Percentiles rank a stretch among this genome's conserved stretches.
These are phyloP conservation scores for Semaprochilodus insignis DNA, from an alignment of 2,797 vertebrate species.

Conservation along the genomic window DNA sequence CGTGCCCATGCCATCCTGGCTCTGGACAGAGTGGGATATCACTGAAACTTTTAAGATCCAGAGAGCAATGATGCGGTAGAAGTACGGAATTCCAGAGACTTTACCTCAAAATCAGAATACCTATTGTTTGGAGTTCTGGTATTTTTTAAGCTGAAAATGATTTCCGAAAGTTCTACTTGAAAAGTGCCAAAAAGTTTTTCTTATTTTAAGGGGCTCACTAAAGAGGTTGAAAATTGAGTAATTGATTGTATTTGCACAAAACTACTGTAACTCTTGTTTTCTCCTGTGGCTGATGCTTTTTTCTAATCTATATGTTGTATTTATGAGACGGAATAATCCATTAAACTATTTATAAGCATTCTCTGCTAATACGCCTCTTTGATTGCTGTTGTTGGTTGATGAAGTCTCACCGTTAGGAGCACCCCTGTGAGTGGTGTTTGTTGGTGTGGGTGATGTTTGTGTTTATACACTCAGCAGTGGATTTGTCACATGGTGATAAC, in stretches of 20 bases:
- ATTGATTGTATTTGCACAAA: constrained; percentile 83
- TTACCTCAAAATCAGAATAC: constrained; percentile 59
- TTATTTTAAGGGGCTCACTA: constrained; percentile 66
- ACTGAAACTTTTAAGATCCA: constrained; percentile 14
- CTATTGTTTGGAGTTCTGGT: constrained; percentile 43
- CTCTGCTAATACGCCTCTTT: constrained; percentile 56
- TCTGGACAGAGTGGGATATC: constrained; percentile 1
- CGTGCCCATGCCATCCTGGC: neutral
- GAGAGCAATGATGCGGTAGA: constrained; percentile 17
- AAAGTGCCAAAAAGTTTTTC: constrained; percentile 86
- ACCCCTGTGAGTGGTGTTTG: constrained; percentile 22
- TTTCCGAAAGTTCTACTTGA: constrained; percentile 69
- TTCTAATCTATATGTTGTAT: constrained; percentile 86
- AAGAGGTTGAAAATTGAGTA: constrained; percentile 64
- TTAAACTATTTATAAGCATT: constrained; percentile 84
- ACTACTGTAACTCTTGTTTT: constrained; percentile 98
- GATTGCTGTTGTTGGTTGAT: constrained; percentile 23
- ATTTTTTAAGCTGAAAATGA: constrained; percentile 47
- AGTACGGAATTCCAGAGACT: constrained; percentile 10
- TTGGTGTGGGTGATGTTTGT: constrained; percentile 41
- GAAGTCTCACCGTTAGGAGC: constrained; percentile 3
- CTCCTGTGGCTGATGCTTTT: constrained; percentile 95
- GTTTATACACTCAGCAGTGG: constrained; percentile 51
- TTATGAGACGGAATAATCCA: constrained; percentile 90
- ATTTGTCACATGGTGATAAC: constrained; percentile 64